Evolutionary conservation across 2,113 vertebrate species (phyloP), one percentile per base, ranked within the genome.

Genomic region (Jaculus jaculus): DNA sequence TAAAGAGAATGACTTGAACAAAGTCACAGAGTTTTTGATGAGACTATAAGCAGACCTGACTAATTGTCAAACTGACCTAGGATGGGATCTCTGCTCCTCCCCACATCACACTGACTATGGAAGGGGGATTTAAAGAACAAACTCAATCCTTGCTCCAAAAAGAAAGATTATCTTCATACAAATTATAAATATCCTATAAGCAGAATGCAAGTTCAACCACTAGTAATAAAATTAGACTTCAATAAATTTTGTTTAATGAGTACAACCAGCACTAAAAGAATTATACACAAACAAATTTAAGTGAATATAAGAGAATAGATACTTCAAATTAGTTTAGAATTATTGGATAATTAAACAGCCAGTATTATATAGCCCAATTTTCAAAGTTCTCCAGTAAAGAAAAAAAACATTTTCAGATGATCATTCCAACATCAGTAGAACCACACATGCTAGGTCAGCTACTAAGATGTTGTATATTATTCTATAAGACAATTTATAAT

Each of bases 81-180:
- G 42, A 30, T 42, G 69, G 69, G 6, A 34, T 13, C 2, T 28
- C 32, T 20, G 65, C n/a, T 39, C 21, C 10, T 72, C 61, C 28
- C 32, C 54, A 84, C 54, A 30, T 2, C 32, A 24, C 60, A 71
- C 8, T 3, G 78, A 75, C 66, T 11, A 77, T 32, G n/a, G 18
- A 42, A 26, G 54, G 65, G 61, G 68, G 54, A 71, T 68, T 80
- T 95, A 68, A 84, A 47, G 16, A 91, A 12, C 74, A 74, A 85
- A 84, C 54, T 66, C 60, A 54, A n/a, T 47, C 30, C 84, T 90
- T 42, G 8, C 60, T 65, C 82, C 20, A 61, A 89, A 80, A 32
- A n/a, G 17, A 74, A 87, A 88, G 75, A 92, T 23, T 75, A 80
- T 7, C 34, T 65, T 71, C 82, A n/a, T 90, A 84, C 69, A 78